Evolutionary conservation across 37 sponge, comb jelly and placozoan genomes (phyloP).

Genomic region (Mnemiopsis leidyi): DNA sequence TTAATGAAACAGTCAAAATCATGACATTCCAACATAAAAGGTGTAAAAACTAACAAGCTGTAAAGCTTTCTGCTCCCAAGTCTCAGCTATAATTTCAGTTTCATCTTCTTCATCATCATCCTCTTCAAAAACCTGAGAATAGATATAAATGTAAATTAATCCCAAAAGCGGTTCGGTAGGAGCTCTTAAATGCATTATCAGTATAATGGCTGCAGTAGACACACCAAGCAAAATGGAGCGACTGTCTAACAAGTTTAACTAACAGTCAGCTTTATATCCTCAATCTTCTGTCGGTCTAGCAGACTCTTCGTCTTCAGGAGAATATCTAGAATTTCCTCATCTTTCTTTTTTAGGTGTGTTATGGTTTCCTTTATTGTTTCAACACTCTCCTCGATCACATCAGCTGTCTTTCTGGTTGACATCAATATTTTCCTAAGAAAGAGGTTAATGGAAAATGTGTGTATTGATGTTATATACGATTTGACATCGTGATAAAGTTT

Average conservation of each 20-base stretch:
- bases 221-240: too few species aligned
- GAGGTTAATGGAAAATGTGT: too few species aligned
- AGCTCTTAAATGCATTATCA: too few species aligned
- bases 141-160: too few species aligned
- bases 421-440: neutral
- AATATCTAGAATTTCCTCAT: constrained; percentile 36
- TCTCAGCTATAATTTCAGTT: neutral
- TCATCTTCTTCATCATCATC: constrained; percentile 1
- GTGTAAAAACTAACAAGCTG: neutral
- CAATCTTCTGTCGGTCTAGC: constrained; percentile 53
- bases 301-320: constrained; percentile 8
- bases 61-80: neutral
- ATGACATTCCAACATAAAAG: too few species aligned
- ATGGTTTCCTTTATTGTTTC: neutral
- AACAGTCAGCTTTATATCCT: constrained; percentile 32
- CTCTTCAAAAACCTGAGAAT: neutral
- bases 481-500: too few species aligned
- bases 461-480: too few species aligned
- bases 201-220: too few species aligned
- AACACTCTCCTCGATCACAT: neutral
- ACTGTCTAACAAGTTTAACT: too few species aligned
- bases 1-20: too few species aligned
- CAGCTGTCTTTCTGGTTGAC: neutral
- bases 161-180: too few species aligned
- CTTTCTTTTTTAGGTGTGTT: neutral